These are phyloP conservation scores for Meloidogyne hapla DNA, from an alignment of 1,140 invertebrate species.

Conservation along the genomic window DNA sequence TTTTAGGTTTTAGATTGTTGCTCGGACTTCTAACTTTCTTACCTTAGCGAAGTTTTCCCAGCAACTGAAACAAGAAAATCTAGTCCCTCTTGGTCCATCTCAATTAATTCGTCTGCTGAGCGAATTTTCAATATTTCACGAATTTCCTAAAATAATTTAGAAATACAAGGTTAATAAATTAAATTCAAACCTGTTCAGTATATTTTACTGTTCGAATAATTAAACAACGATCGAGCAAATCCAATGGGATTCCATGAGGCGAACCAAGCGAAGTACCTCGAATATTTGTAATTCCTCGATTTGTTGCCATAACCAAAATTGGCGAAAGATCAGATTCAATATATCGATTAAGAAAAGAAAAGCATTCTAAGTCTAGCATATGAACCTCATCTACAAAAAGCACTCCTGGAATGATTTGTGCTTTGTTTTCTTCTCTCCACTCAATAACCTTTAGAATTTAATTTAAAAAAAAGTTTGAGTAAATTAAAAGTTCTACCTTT, in stretches of 20 bases:
- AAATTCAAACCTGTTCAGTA: constrained; percentile 73
- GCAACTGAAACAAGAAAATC: constrained; percentile 84
- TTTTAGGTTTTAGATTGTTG: too few species aligned
- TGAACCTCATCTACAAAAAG: constrained; percentile 77
- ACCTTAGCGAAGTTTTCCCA: constrained; percentile 77
- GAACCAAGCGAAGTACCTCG: constrained; percentile 87
- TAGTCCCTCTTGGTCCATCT: constrained; percentile 86
- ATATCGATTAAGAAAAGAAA: constrained; percentile 93
- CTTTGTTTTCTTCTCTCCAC: constrained; percentile 98
- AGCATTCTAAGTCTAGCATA: constrained; percentile 98
- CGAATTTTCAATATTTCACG: constrained; percentile 58
- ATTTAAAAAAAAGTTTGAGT: background rate
- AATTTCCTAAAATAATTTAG: constrained; percentile 45
- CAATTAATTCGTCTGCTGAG: constrained; percentile 88
- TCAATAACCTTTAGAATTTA: constrained; percentile 72
- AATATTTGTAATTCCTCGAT: constrained; percentile 85
- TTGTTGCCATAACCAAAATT: constrained; percentile 97
- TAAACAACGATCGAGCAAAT: constrained; percentile 89
- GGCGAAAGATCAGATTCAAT: constrained; percentile 95
- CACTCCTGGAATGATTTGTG: constrained; percentile 92
- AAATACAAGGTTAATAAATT: background rate
- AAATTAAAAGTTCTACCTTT: constrained; percentile 73
- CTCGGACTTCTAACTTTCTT: background rate
- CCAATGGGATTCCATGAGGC: constrained; percentile 93
- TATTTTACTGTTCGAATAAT: constrained; percentile 85